Evolutionary conservation across 2,888 invertebrate genomes (phyloP).

Genomic region (Stegana nigrithorax): DNA sequence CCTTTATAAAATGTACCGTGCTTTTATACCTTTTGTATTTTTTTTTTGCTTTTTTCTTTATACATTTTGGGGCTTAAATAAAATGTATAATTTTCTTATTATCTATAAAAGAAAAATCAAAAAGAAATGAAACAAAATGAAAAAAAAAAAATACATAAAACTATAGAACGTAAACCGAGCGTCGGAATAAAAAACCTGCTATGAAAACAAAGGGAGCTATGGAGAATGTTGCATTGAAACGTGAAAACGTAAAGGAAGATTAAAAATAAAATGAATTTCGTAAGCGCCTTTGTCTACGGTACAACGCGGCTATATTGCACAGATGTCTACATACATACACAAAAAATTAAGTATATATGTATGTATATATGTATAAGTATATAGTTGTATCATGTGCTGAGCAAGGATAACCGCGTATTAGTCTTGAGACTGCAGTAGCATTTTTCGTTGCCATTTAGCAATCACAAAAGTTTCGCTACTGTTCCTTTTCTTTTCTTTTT

Average conservation of each 20-base stretch:
- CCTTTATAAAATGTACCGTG: too few relatives aligned
- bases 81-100: constrained; percentile 62
- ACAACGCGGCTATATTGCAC: neutral
- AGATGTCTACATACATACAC: too few relatives aligned
- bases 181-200: neutral
- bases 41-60: constrained; percentile 32
- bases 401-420: constrained; percentile 7
- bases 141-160: constrained; percentile 23
- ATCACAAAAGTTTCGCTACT: constrained; percentile 19
- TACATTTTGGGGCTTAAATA: constrained; percentile 34
- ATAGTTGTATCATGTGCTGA: neutral
- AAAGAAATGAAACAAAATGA: neutral
- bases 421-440: constrained; percentile 23
- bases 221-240: constrained; percentile 29
- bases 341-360: neutral
- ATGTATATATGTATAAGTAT: too few relatives aligned
- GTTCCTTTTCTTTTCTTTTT: constrained; percentile 31
- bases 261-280: constrained; percentile 55
- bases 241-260: constrained; percentile 27
- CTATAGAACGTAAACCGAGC: too few relatives aligned
- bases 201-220: constrained; percentile 15
- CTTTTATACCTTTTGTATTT: constrained; percentile 15
- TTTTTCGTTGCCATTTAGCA: constrained; percentile 25
- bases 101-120: constrained; percentile 44
- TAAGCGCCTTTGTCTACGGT: constrained; percentile 38